Base-by-base conservation (phyloP, 2,888 invertebrate species). In the Cephus pygmeus region DNA sequence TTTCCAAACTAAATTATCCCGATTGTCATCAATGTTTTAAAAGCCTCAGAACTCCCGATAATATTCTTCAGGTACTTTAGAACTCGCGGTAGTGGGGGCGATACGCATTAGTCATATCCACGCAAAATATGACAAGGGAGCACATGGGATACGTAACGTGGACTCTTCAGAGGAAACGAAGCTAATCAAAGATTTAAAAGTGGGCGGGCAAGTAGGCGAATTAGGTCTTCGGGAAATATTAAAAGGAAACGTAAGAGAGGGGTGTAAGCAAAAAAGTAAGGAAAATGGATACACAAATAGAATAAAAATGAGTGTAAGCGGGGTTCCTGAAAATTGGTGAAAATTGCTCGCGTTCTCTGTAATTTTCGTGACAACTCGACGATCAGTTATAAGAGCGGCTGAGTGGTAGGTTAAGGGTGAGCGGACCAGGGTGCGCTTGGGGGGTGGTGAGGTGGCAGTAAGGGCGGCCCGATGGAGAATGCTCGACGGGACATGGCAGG, bases 331-430 rank as follows among this genome's bases (percentile, higher is more conserved):
- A 71, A 71, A 71, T 71, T 71, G 31, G 33, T 71, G 71, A 71
- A 71, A 71, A 34, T 71, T 71, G 34, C 12, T 12, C 31, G 71
- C 31, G 34, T 71, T 71, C 71, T 71, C 31, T 71, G 71, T 71
- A 71, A 71, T 71, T 34, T 71, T 71, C 71, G 31, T 71, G 71
- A 71, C 71, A 71, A 71, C 71, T n/a, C 56, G 56, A 56, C 56
- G 23, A 23, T 56, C 56, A 23, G 56, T 56, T 56, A 56, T 56
- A 23, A 56, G 23, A 56, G 9, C 6, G 56, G 9, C 56, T 56
- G 56, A 56, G 56, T 56, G 56, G 56, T 56, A 56, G 23, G 23
- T 56, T 56, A 56, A 56, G 56, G 56, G 56, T 56, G 56, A 56
- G 23, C 56, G 23, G 23, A 9, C 23, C 56, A 23, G 56, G 56